These are phyloP conservation scores for Congeria kusceri DNA, from an alignment of 2,888 invertebrate species.

Conservation along the genomic window DNA sequence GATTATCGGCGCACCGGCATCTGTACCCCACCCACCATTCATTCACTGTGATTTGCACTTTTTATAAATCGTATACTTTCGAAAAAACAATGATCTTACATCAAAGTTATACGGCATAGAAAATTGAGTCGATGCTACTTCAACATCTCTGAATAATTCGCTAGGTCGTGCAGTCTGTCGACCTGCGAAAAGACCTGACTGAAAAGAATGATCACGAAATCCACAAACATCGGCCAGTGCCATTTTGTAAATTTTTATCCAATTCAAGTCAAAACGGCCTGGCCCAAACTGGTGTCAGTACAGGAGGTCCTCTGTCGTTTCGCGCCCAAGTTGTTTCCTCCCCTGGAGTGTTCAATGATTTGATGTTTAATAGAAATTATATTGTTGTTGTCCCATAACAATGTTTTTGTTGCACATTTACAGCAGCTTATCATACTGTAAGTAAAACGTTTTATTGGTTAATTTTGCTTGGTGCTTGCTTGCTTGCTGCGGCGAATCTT, in stretches of 20 bases:
- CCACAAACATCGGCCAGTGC: slow-evolving; percentile 92
- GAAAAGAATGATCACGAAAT: slow-evolving; percentile 54
- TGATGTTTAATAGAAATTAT: no score
- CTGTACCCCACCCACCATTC: slow-evolving; percentile 49
- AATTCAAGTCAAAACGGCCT: no score
- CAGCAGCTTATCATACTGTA: no score
- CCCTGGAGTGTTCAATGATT: no score
- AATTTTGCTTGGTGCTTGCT: no score
- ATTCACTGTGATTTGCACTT: slow-evolving; percentile 45
- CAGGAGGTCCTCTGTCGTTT: no score
- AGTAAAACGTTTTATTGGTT: no score
- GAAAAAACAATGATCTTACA: slow-evolving; percentile 88
- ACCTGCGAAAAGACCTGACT: slow-evolving; percentile 44
- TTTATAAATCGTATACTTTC: background rate
- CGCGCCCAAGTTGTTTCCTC: no score
- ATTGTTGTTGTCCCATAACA: no score
- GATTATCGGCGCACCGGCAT: background rate
- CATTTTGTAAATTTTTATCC: slow-evolving; percentile 87
- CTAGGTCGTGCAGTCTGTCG: slow-evolving; percentile 17
- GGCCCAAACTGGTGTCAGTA: no score
- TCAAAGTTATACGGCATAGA: slow-evolving; percentile 92
- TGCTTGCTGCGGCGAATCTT: no score
- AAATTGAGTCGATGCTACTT: slow-evolving; percentile 86
- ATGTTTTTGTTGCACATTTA: no score
- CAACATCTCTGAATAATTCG: slow-evolving; percentile 85